phyloP scores from a whole-genome alignment of 2,888 invertebrate species.

The Matsumyia berberina region DNA sequence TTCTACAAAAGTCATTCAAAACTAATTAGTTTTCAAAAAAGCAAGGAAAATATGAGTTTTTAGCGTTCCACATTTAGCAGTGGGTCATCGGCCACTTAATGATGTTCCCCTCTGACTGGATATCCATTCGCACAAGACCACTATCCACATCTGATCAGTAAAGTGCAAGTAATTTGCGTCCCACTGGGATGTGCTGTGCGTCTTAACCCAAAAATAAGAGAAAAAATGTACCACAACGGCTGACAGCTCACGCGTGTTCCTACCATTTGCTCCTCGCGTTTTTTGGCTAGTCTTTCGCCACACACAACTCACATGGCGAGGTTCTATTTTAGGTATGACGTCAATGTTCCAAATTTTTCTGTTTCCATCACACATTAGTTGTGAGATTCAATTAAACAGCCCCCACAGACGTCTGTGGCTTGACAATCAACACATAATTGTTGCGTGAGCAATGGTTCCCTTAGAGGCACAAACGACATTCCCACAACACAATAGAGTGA shows the following conservation, averaged over 20 bases:
- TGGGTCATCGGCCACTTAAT: slow-evolving; percentile 11
- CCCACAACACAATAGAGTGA: slow-evolving; percentile 5
- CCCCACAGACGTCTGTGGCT: slow-evolving; percentile 19
- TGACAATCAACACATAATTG: slow-evolving; percentile 22
- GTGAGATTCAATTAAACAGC: slow-evolving; percentile 12
- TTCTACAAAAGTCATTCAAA: slow-evolving; percentile 4
- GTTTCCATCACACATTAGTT: not conserved
- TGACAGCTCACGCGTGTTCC: slow-evolving; percentile 45
- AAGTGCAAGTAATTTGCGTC: slow-evolving; percentile 16
- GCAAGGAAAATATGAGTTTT: too few relatives aligned
- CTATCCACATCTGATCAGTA: not conserved
- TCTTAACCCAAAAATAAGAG: slow-evolving; percentile 10
- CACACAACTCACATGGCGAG: slow-evolving; percentile 24
- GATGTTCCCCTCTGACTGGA: not conserved
- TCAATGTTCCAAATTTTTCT: slow-evolving; percentile 45
- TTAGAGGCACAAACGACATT: slow-evolving; percentile 7
- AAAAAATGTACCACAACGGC: not conserved
- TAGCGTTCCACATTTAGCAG: not conserved
- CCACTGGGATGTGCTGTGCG: not conserved
- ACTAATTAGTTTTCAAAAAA: not conserved
- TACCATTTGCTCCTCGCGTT: slow-evolving; percentile 2
- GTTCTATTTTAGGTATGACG: slow-evolving; percentile 48
- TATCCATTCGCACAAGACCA: not conserved
- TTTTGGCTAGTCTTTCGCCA: slow-evolving; percentile 3
- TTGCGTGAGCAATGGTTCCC: slow-evolving; percentile 38